Evolutionary conservation across 2,888 invertebrate species (phyloP), one percentile per base, ranked within the genome.

Genomic region (Leptinotarsa juncta): DNA sequence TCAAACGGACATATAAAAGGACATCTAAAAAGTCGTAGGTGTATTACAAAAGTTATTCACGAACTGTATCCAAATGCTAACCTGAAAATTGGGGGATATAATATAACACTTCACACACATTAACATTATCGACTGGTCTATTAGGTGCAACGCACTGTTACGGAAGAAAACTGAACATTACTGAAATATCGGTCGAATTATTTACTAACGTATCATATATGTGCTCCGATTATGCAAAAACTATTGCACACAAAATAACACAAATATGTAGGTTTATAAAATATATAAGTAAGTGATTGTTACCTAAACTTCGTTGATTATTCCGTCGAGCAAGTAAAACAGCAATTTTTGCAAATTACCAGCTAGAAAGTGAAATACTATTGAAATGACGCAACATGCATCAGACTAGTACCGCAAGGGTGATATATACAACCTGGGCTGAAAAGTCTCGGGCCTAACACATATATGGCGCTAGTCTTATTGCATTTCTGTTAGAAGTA

Each of bases 171-270:
- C 57, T 69, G 69, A 57, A 69, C 20, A 69, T 26, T 67, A 71
- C 53, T 67, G 71, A 71, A 71, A 71, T 71, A 71, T 71, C 67
- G 67, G 71, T 71, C 71, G 67, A 71, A 71, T 71, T 26, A 67
- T 71, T 71, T 67, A 71, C 67, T 68, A 26, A 16, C 62, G 62
- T 42, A 42, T 32, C 42, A 26, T 42, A 42, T n/a, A 62, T 42
- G 62, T 62, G 20, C n/a, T 60, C 18, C 18, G 65, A 70, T 72
- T 72, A 72, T 72, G 72, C 72, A 69, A 60, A 69, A 67, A 69
- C 68, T 57, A 57, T 69, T 69, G 69, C 69, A 57, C 51, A 69
- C 57, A 32, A 62, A 62, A 55, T 68, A 67, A 26, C 67, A 68
- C 55, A 20, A 69, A 69, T 48, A 42, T 16, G 16, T 69, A 57